Evolutionary conservation across 2,888 invertebrate genomes (phyloP), one percentile per base, ranked within the genome.

Genomic region (Drosophila basisetae): DNA sequence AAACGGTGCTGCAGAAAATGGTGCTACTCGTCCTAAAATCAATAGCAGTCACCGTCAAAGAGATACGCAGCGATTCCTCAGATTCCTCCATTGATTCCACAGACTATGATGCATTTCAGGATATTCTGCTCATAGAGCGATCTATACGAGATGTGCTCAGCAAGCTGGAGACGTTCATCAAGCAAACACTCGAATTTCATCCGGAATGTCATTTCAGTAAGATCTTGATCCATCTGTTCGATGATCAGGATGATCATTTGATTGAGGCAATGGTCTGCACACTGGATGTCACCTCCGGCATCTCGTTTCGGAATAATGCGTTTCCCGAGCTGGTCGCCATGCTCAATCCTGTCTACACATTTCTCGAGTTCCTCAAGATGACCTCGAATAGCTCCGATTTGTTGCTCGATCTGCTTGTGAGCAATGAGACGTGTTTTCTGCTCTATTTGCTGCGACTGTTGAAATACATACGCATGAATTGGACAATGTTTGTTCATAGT

Each of bases 191-290:
- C 80, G 97, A 97, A 76, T 98, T 97, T 91, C 97, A 97, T 93
- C 98, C 98, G 0, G 97, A 97, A 92, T 97, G 97, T 77, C 96
- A 97, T 28, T 95, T 98, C 81, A 97, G 97, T 1, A 97, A 97
- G 93, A 97, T 98, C 95, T 95, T 98, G 60, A 96, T 98, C 69
- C 97, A 97, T 92, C 94, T 98, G 68, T 98, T 98, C 90, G 96
- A 96, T 85, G 97, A 98, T 93, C 98, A 98, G 92, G 98, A 98
- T 91, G 98, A 98, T 93, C 97, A 97, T 89, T 94, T 98, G 83
- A 97, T 98, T 69, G 98, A 98, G 94, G 96, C 97, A 4, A 97
- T 98, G 97, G 97, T 98, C 10, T 98, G 98, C 92, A 97, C 97
- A 43, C 93, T 98, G 58, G 98, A 98, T 92, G 97, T 98, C 54